Evolutionary conservation across 1,140 invertebrate species (phyloP).

Genomic region (Drosophila varians): DNA sequence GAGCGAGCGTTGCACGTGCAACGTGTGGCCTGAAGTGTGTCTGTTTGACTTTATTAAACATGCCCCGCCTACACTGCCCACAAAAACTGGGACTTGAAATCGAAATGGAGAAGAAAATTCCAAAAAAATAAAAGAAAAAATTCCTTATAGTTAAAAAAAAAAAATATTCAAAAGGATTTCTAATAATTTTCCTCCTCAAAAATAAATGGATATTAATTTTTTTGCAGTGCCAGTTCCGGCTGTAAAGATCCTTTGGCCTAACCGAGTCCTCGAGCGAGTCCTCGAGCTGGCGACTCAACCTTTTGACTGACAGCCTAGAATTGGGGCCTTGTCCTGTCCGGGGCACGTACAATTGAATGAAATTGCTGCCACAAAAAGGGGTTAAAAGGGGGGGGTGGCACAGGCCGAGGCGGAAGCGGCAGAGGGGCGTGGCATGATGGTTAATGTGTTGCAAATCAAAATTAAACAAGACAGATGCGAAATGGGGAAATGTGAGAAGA

Average conservation of each 20-base stretch:
- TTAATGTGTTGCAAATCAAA: slow-evolving; percentile 80
- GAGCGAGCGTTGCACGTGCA: slow-evolving; percentile 26
- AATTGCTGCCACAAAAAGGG: slow-evolving; percentile 53
- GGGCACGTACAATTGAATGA: slow-evolving; percentile 73
- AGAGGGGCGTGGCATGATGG: slow-evolving; percentile 21
- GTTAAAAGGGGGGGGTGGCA: not conserved
- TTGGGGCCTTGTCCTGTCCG: slow-evolving; percentile 34
- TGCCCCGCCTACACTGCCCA: slow-evolving; percentile 32
- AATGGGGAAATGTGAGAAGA: not conserved
- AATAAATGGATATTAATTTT: no score
- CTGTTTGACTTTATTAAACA: slow-evolving; percentile 77
- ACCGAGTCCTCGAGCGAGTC: slow-evolving; percentile 21
- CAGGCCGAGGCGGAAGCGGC: not conserved
- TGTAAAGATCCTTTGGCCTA: slow-evolving; percentile 14
- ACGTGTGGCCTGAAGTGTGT: slow-evolving; percentile 48
- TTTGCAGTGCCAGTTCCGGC: not conserved
- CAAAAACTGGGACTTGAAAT: no score
- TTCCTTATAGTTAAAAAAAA: no score
- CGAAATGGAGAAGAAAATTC: not conserved
- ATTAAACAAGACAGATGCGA: slow-evolving; percentile 70
- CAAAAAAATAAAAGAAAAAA: not conserved
- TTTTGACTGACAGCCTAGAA: slow-evolving; percentile 70
- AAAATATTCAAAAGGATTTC: no score
- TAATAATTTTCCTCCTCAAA: no score
- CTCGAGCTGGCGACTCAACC: slow-evolving; percentile 13